phyloP scores from a whole-genome alignment of 2,797 vertebrate species.

The Crocodylus rhombifer region DNA sequence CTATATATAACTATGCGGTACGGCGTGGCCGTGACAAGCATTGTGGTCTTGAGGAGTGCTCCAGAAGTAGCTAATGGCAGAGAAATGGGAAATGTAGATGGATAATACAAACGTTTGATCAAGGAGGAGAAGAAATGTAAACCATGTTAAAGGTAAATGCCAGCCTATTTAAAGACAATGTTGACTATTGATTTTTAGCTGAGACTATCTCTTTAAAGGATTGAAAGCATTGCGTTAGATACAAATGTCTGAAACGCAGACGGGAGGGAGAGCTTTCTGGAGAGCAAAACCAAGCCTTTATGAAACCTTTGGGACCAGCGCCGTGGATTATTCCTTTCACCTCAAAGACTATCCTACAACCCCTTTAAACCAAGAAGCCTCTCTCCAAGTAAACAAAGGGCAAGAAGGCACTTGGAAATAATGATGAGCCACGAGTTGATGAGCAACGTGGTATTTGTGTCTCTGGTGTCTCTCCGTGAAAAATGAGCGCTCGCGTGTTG shows the following conservation, averaged over 20 bases:
- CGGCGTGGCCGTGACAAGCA: background rate
- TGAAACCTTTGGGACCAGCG: conserved; percentile 53
- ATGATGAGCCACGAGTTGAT: conserved; percentile 64
- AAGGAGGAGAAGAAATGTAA: conserved; percentile 71
- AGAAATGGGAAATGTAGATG: background rate
- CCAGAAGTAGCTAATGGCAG: background rate
- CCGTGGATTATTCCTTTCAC: conserved; percentile 32
- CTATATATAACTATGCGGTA: conserved; percentile 11
- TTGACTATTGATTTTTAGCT: conserved; percentile 76
- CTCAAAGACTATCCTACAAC: conserved; percentile 16
- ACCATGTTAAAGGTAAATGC: conserved; percentile 76
- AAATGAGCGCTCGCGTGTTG: conserved; percentile 60
- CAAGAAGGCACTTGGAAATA: conserved; percentile 29
- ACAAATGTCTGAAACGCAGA: background rate
- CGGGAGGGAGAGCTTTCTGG: background rate
- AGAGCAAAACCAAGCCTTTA: conserved; percentile 51
- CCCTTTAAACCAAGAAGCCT: conserved; percentile 8
- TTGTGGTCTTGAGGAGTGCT: background rate
- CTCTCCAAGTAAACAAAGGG: conserved; percentile 52
- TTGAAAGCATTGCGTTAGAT: conserved; percentile 54
- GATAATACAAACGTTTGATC: conserved; percentile 63
- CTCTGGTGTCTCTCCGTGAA: conserved; percentile 22
- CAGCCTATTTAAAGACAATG: conserved; percentile 77
- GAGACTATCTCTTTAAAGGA: conserved; percentile 72
- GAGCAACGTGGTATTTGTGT: conserved; percentile 38